A percentile compares a stretch with the other conserved stretches of the same genome.
Conservation (phyloP, 2,888 invertebrate species). For the Aelia acuminata region DNA sequence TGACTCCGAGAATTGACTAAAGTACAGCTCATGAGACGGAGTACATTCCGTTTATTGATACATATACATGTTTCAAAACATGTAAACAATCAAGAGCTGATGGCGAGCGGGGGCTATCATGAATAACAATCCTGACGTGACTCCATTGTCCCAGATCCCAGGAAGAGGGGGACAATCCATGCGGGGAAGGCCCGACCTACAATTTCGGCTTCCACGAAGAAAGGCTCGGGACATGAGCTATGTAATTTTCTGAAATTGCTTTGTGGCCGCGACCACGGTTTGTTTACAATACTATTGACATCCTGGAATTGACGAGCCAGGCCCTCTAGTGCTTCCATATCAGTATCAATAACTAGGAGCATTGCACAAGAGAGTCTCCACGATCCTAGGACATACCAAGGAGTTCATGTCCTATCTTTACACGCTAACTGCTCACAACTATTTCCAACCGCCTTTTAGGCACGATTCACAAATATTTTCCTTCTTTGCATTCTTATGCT, state of each 20-base stretch:
- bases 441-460: background rate
- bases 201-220: conserved; percentile 33
- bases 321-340: background rate
- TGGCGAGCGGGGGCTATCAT: background rate
- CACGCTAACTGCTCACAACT: background rate
- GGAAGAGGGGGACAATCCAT: background rate
- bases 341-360: background rate
- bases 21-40: background rate
- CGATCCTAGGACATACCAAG: background rate
- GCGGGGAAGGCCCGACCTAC: background rate
- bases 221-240: background rate
- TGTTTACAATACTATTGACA: conserved; percentile 8
- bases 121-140: background rate
- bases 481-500: background rate
- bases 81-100: background rate
- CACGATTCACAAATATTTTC: conserved; percentile 8
- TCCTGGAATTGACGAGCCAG: background rate
- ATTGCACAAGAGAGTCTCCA: background rate
- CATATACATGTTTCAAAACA: background rate
- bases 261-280: background rate
- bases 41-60: background rate
- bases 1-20: background rate
- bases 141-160: conserved; percentile 5
- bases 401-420: conserved; percentile 20
- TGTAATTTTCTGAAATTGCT: conserved; percentile 31